Conservation (phyloP, 2,888 invertebrate genomes). For the Cremastinae sp. region DNA sequence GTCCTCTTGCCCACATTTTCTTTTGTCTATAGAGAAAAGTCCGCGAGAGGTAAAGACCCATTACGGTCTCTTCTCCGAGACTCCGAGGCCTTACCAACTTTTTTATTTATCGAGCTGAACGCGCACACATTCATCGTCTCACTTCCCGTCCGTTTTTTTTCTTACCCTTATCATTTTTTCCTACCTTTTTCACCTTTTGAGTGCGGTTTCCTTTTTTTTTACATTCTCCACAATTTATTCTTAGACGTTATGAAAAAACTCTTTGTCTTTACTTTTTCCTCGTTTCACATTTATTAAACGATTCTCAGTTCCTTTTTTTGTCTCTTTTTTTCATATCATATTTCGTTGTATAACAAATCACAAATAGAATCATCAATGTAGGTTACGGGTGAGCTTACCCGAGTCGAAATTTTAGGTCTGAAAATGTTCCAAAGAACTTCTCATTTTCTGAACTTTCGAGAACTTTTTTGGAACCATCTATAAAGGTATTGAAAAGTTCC, state of each 20-base stretch:
- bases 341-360: no score
- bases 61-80: conserved; percentile 41
- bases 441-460: no score
- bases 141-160: conserved; percentile 22
- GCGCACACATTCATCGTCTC: conserved; percentile 28
- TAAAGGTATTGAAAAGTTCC: no score
- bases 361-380: no score
- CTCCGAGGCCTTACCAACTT: conserved; percentile 43
- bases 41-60: conserved; percentile 24
- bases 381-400: no score
- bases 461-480: no score
- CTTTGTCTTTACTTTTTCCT: background rate
- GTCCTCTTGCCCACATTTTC: conserved; percentile 12
- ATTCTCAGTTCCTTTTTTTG: no score
- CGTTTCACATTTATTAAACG: background rate
- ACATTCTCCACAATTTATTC: background rate
- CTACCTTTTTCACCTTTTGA: background rate
- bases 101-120: conserved; percentile 52
- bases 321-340: no score
- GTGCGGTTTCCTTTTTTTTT: background rate
- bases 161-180: conserved; percentile 17
- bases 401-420: no score
- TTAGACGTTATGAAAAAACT: background rate
- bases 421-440: no score
- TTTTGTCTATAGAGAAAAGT: background rate